These are phyloP conservation scores for Colinus virginianus DNA, from an alignment of 2,113 vertebrate genomes.

Conservation along the genomic window DNA sequence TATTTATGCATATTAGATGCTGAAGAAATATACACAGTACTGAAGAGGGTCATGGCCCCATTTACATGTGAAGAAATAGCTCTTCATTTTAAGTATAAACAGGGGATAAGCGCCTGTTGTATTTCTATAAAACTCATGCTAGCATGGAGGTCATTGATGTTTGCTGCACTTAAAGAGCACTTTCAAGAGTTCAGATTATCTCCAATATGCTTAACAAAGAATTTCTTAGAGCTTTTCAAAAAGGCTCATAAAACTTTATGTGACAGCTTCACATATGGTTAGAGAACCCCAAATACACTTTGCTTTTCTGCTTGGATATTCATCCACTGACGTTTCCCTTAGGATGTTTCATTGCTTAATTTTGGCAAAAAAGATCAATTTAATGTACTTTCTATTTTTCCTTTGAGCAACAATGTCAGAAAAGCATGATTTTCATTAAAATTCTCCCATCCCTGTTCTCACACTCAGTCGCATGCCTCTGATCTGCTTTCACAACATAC, in stretches of 20 bases:
- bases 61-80: neutral
- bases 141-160: neutral
- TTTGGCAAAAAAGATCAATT: conserved; percentile 31
- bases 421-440: conserved; percentile 9
- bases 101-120: neutral
- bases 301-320: neutral
- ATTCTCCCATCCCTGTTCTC: neutral
- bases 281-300: neutral
- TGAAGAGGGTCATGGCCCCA: neutral
- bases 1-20: neutral
- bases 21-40: neutral
- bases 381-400: conserved; percentile 18
- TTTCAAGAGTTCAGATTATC: neutral
- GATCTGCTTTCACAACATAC: neutral
- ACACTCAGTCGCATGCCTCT: neutral
- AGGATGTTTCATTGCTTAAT: conserved; percentile 21
- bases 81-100: neutral
- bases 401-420: neutral
- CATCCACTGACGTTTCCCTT: conserved; percentile 18
- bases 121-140: neutral
- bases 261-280: neutral
- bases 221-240: neutral
- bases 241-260: neutral
- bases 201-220: neutral
- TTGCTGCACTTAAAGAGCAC: neutral